Base-by-base conservation (phyloP, 53 echinoderm and acorn worm genomes). In the Apostichopus leukothele region DNA sequence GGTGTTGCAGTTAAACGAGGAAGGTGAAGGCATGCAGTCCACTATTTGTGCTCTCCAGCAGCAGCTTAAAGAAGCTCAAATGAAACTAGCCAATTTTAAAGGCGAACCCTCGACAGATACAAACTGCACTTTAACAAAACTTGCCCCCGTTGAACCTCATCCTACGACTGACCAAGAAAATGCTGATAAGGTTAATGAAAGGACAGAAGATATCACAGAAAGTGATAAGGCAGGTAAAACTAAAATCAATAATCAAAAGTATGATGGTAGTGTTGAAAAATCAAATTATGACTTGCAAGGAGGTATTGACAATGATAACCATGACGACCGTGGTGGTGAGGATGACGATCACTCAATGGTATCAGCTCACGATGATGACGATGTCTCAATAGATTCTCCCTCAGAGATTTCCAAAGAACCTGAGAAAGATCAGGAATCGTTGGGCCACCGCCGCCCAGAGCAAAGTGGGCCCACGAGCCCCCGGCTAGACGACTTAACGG, bases 21-120 rank as follows among this genome's bases (percentile, higher is more conserved):
- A 99, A 75, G 99, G 96, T 14, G 99, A 96, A 66, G 99, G 99
- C 10, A 99, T 99, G 99, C 99, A 99, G 73, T 96, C 94, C 78
- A 99, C 99, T 11, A 99, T 99, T 73, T 92, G 94, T 75, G 92
- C 94, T 9, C 96, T 99, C 1, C 99, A 99, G 73, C 96, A 99
- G 68, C 96, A 99, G 92, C 93, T 99, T 54, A 96, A 94, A 75
- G 99, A 99, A 26, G 91, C 91, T 57, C 93, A 93, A 59, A 89
- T 75, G 9, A 92, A 94, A 88, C 25, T 97, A 57, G 60, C 83
- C 6, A 26, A 86, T 16, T 21, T 86, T 67, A 90, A 91, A 86
- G 74, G 78, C 6, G 26, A 59, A 73, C 79, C 75, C 51, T 60
- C 89, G 21, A 55, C 76, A 60, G 19, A 55, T 14, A 66, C 75